Base-by-base conservation (phyloP, 2,113 vertebrate genomes). In the Elanoides forficatus region DNA sequence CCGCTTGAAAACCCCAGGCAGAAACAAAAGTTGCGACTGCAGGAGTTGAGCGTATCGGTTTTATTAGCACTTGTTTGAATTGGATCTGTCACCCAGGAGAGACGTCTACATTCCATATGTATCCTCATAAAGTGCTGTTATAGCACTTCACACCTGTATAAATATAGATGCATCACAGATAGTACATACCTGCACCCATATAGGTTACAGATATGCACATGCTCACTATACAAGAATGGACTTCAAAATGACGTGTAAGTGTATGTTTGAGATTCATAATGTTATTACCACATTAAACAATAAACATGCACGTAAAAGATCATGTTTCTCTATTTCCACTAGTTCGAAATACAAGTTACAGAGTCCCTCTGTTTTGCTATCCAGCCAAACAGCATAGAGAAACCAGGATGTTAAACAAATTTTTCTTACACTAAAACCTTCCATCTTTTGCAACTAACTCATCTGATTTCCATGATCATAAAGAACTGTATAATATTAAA, bases 401-500 rank as follows among this genome's bases (percentile, higher is more conserved):
- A 78, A 67, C 36, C 47, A 22, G 16, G 56, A 67, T n/a, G 66
- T 82, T 79, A 60, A 96, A 70, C 62, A 73, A 85, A 81, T 94
- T 95, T 95, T 97, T 78, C 88, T 81, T 62, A 71, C 6, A 72
- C 60, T 89, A 40, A 96, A 96, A 74, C 29, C 96, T 89, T 91
- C 74, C 68, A 23, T 83, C 91, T 95, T 95, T 62, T 67, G 75
- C 40, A 94, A 91, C 71, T 63, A 94, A 95, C 85, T 96, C 88
- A 23, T 96, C 96, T 97, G 95, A 97, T 98, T 98, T 98, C 95
- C 93, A 72, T 65, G 87, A 97, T 96, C 96, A 90, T 86, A 96
- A 95, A 88, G 97, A 89, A 95, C 78, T 82, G 86, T 95, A 94
- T 94, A 96, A 98, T 96, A 97, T 96, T 96, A 98, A 98, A 98